These are phyloP conservation scores for Tiphia femorata DNA, from an alignment of 2,888 invertebrate genomes.

Conservation along the genomic window DNA sequence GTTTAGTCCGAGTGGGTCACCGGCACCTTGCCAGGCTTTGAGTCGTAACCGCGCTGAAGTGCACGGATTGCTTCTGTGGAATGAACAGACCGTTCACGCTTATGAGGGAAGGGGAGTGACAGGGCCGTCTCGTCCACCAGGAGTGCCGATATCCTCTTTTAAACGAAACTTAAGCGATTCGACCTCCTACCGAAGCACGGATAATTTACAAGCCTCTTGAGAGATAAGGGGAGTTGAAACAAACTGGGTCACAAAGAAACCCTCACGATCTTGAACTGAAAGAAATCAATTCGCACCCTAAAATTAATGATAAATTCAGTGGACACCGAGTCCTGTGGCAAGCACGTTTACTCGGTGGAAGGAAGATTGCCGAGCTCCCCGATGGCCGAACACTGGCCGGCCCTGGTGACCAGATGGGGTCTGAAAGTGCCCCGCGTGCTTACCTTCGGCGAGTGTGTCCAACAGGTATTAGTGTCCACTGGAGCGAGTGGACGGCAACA, in stretches of 20 bases:
- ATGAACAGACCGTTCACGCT: conserved; percentile 28
- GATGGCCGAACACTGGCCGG: conserved; percentile 31
- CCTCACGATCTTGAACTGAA: too few relatives aligned
- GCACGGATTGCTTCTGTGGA: conserved; percentile 28
- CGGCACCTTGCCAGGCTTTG: conserved; percentile 51
- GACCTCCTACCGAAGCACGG: too few relatives aligned
- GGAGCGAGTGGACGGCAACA: conserved; percentile 53
- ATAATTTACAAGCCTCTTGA: too few relatives aligned
- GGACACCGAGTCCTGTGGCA: background rate
- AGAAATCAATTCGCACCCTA: too few relatives aligned
- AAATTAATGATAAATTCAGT: background rate
- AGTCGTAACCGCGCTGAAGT: conserved; percentile 28
- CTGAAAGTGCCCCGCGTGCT: conserved; percentile 59
- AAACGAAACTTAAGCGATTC: too few relatives aligned
- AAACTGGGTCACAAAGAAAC: too few relatives aligned
- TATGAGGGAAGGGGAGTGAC: conserved; percentile 38
- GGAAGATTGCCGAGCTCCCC: background rate
- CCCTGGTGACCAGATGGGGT: conserved; percentile 50
- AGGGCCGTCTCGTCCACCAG: too few relatives aligned
- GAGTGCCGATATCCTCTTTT: too few relatives aligned
- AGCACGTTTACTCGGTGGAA: background rate
- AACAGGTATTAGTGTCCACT: conserved; percentile 61
- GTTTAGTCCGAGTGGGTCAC: conserved; percentile 66
- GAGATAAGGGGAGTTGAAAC: too few relatives aligned
- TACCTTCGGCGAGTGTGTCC: conserved; percentile 50